Conservation (phyloP, 30 jellyfish, hydroid and myxozoan species). For the Hydractinia symbiolongicarpus region DNA sequence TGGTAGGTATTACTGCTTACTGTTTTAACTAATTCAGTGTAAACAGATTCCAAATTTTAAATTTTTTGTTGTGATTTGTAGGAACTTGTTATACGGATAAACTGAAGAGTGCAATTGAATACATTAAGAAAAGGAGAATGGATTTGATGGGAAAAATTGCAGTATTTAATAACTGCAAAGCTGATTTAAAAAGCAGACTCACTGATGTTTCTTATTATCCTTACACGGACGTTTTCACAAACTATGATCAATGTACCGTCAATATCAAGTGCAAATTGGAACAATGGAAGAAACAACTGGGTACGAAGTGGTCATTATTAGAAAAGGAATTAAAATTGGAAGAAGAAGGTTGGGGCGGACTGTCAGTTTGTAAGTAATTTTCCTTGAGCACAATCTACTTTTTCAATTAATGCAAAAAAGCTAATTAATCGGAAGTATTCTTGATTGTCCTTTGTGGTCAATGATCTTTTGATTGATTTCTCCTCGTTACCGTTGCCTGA, state of each 20-base stretch:
- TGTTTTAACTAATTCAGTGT: neutral
- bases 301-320: neutral
- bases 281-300: neutral
- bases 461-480: neutral
- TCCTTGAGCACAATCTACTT: neutral
- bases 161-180: neutral
- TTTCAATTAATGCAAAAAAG: neutral
- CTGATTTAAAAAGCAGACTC: neutral
- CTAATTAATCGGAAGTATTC: neutral
- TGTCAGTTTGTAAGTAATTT: neutral
- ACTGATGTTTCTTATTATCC: neutral
- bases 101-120: neutral
- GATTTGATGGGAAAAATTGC: neutral
- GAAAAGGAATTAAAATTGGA: constrained; percentile 3
- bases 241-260: constrained; percentile 1
- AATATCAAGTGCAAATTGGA: neutral
- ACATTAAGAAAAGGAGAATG: neutral
- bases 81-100: constrained; percentile 4
- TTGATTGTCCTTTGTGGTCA: neutral
- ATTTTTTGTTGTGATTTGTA: neutral
- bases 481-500: no score
- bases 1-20: neutral
- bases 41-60: neutral
- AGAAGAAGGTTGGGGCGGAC: constrained; percentile 12
- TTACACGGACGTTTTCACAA: neutral